Conservation (phyloP, 2,888 invertebrate genomes). For the Cryptocephalus primarius region DNA sequence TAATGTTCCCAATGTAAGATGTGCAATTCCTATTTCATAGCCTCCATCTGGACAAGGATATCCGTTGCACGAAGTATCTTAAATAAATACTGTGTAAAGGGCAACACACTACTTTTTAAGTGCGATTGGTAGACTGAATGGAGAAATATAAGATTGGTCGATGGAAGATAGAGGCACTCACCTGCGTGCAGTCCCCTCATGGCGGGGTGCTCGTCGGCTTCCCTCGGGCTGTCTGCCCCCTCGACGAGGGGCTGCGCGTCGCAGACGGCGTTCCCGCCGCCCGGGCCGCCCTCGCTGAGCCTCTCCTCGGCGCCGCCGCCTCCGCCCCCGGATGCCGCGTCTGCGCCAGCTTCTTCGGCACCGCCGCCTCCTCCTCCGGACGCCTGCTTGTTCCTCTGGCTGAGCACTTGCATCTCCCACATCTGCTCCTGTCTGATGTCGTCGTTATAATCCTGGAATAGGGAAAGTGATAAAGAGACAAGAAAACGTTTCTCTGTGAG, state of each 20-base stretch:
- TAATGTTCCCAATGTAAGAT: too few relatives aligned
- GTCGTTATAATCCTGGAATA: conserved; percentile 75
- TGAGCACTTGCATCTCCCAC: conserved; percentile 68
- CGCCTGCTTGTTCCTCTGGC: conserved; percentile 38
- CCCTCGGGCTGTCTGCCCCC: conserved; percentile 34
- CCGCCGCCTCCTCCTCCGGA: conserved; percentile 18
- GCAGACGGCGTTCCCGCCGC: not conserved
- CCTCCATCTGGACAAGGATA: too few relatives aligned
- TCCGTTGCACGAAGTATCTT: too few relatives aligned
- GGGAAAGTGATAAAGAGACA: too few relatives aligned
- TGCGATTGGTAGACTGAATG: too few relatives aligned
- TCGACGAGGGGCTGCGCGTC: conserved; percentile 21
- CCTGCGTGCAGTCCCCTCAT: conserved; percentile 45
- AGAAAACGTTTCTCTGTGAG: too few relatives aligned
- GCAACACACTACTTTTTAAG: too few relatives aligned
- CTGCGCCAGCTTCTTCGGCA: conserved; percentile 10
- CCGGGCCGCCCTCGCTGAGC: conserved; percentile 34
- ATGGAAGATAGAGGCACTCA: too few relatives aligned
- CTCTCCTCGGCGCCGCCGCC: conserved; percentile 34
- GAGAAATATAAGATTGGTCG: too few relatives aligned
- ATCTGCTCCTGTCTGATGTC: conserved; percentile 86
- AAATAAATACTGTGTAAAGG: too few relatives aligned
- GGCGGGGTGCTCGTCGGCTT: conserved; percentile 45
- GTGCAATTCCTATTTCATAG: too few relatives aligned
- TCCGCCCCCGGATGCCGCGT: conserved; percentile 16